phyloP scores from a whole-genome alignment of 1,140 invertebrate species.

The Megalopta genalis region DNA sequence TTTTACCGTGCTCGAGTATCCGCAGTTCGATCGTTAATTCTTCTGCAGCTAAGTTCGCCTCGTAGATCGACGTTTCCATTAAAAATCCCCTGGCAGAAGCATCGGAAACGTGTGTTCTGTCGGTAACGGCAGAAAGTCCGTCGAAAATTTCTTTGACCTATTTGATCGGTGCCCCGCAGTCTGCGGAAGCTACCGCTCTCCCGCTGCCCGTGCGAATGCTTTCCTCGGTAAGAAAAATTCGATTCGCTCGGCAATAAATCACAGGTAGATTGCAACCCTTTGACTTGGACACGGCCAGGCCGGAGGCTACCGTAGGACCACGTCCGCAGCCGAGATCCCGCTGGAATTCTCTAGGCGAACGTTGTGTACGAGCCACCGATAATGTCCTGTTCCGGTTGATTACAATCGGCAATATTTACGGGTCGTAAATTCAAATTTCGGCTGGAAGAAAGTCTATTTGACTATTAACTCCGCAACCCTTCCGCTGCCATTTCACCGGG shows the following conservation, averaged over 20 bases:
- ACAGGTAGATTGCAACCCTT: conserved; percentile 55
- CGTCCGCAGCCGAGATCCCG: conserved; percentile 36
- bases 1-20: too few relatives aligned
- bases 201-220: background rate
- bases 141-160: conserved; percentile 42
- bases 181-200: conserved; percentile 1
- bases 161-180: background rate
- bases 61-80: too few relatives aligned
- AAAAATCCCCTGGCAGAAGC: too few relatives aligned
- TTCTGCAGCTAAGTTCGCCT: too few relatives aligned
- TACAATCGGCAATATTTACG: conserved; percentile 69
- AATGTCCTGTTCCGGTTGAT: conserved; percentile 66
- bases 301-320: background rate
- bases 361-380: conserved; percentile 57
- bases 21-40: too few relatives aligned
- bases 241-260: conserved; percentile 75
- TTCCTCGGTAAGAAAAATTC: conserved; percentile 65
- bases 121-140: background rate
- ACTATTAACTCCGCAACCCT: conserved; percentile 41
- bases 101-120: too few relatives aligned
- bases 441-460: conserved; percentile 28
- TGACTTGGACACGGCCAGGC: conserved; percentile 39
- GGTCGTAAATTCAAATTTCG: conserved; percentile 72
- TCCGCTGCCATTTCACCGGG: background rate
- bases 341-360: conserved; percentile 29